Conservation (phyloP, 2,888 invertebrate species). For the Pristionchus arcanus region DNA sequence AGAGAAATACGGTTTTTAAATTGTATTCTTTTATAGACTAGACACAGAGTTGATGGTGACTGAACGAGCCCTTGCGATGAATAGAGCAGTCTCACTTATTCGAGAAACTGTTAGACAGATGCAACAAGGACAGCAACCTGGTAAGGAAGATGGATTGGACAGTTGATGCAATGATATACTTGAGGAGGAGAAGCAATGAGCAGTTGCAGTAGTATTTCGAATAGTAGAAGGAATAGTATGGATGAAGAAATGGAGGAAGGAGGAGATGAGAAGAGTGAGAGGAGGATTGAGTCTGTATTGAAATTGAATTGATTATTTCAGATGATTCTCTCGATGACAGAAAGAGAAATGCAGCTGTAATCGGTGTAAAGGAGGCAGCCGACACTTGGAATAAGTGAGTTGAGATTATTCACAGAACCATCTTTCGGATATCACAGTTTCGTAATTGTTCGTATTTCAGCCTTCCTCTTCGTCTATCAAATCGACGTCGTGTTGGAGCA, state of each 20-base stretch:
- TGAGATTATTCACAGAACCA: too few species aligned
- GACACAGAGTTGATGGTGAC: not conserved
- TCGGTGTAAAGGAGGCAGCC: too few species aligned
- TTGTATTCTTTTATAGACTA: not conserved
- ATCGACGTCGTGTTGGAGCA: slow-evolving; percentile 43
- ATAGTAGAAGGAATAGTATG: not conserved
- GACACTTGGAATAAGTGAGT: too few species aligned
- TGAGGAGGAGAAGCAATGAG: not conserved
- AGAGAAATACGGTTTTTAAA: too few species aligned
- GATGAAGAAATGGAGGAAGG: not conserved
- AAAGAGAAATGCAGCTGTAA: too few species aligned
- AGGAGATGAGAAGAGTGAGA: not conserved
- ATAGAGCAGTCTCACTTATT: not conserved
- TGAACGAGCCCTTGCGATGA: not conserved
- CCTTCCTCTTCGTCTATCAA: not conserved
- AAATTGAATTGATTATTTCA: too few species aligned
- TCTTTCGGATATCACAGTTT: too few species aligned
- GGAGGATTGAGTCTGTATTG: not conserved
- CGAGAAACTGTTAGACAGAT: not conserved
- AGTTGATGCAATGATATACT: too few species aligned
- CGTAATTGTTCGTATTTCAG: slow-evolving; percentile 14
- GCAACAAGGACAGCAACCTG: not conserved
- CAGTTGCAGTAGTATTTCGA: not conserved
- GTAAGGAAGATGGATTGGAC: too few species aligned
- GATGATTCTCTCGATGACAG: too few species aligned